These are phyloP conservation scores for Tylochromis polylepis DNA, from an alignment of 2,113 vertebrate species.

Conservation along the genomic window DNA sequence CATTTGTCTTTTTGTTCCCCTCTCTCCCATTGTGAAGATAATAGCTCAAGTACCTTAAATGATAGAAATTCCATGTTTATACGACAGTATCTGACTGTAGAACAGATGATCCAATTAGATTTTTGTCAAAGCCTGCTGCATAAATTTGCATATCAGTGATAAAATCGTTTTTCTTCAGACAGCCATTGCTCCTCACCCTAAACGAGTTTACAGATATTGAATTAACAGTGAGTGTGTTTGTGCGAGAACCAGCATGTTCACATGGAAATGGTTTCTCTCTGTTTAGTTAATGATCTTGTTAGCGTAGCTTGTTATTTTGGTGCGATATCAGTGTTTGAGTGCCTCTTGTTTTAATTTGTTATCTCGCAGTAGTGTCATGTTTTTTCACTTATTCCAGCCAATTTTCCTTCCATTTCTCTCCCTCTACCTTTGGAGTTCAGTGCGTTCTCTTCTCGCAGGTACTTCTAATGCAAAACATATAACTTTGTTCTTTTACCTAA, in stretches of 20 bases:
- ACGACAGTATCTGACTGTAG: not conserved
- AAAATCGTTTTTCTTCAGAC: not conserved
- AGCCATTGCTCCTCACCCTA: not conserved
- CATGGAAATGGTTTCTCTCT: not conserved
- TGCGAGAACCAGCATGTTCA: not conserved
- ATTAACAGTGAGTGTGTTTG: not conserved
- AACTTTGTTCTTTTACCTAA: not conserved
- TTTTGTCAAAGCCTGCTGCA: slow-evolving; percentile 7
- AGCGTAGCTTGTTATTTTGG: not conserved
- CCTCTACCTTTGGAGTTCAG: not conserved
- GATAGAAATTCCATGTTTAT: not conserved
- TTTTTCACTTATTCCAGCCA: not conserved
- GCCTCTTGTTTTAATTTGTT: not conserved
- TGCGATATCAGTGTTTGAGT: not conserved
- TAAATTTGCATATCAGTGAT: slow-evolving; percentile 33
- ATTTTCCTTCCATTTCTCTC: not conserved
- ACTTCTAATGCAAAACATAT: not conserved
- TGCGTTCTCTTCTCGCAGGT: not conserved
- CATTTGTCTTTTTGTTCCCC: not conserved
- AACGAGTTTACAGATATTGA: not conserved
- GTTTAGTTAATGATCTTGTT: slow-evolving; percentile 38
- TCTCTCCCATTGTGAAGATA: not conserved
- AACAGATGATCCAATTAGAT: slow-evolving; percentile 17
- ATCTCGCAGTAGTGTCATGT: not conserved
- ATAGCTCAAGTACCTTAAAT: not conserved